Conservation (phyloP, 2,888 invertebrate species). For the Ryuthela nishihirai region DNA sequence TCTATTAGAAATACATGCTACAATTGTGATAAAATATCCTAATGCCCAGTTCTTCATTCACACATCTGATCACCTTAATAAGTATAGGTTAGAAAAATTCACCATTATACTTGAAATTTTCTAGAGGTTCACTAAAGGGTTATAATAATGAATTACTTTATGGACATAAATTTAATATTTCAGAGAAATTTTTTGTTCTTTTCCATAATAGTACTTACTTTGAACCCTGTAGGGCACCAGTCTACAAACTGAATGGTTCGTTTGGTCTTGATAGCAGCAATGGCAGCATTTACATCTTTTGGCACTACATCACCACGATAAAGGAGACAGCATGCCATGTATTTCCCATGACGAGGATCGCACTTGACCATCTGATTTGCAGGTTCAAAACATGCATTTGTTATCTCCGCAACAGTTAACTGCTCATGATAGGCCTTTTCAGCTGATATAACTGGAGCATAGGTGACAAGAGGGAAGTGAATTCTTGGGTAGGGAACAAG, state of each 20-base stretch:
- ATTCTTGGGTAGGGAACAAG: conserved; percentile 88
- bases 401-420: conserved; percentile 52
- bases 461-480: conserved; percentile 75
- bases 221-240: conserved; percentile 91
- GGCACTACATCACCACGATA: conserved; percentile 58
- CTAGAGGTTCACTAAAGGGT: no score
- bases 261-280: conserved; percentile 54
- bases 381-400: conserved; percentile 55
- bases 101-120: no score
- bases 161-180: no score
- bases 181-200: no score
- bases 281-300: conserved; percentile 53
- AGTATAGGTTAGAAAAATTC: no score
- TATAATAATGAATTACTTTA: no score
- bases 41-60: no score
- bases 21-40: no score
- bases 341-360: conserved; percentile 44
- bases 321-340: conserved; percentile 46
- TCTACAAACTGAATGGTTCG: conserved; percentile 78
- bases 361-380: conserved; percentile 47
- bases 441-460: conserved; percentile 52
- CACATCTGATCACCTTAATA: no score
- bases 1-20: no score
- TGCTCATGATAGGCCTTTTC: conserved; percentile 54
- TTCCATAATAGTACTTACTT: no score